Evolutionary conservation across 2,888 invertebrate genomes (phyloP).

Genomic region (Platerodrilus igneus): DNA sequence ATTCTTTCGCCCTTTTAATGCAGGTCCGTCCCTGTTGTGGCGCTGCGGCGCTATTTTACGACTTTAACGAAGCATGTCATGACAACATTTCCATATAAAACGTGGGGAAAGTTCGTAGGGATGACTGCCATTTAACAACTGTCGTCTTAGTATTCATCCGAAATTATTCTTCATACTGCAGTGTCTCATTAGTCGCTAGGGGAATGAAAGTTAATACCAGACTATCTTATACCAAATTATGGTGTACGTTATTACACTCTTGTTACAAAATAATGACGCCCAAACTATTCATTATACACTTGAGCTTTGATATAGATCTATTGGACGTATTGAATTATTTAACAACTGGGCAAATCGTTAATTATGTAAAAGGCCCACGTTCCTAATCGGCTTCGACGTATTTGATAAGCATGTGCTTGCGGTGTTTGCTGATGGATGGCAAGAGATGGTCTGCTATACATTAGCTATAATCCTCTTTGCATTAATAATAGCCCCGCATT

Average conservation of each 20-base stretch:
- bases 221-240: constrained; percentile 20
- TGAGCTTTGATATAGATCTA: too few relatives aligned
- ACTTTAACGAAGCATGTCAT: constrained; percentile 47
- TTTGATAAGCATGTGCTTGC: constrained; percentile 19
- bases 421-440: constrained; percentile 19
- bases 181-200: constrained; percentile 22
- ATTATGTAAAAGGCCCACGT: too few relatives aligned
- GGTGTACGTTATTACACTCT: constrained; percentile 19
- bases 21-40: constrained; percentile 43
- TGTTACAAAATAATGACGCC: constrained; percentile 17
- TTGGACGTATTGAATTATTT: too few relatives aligned
- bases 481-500: constrained; percentile 39
- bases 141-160: constrained; percentile 33
- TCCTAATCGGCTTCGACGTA: constrained; percentile 8
- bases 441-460: constrained; percentile 26
- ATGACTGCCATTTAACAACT: constrained; percentile 42
- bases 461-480: constrained; percentile 39
- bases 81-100: constrained; percentile 39
- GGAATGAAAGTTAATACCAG: constrained; percentile 24
- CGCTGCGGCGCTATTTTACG: constrained; percentile 44
- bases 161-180: constrained; percentile 38
- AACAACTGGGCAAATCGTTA: too few relatives aligned
- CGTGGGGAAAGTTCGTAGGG: constrained; percentile 38
- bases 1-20: constrained; percentile 44
- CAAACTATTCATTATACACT: too few relatives aligned